Evolutionary conservation across 2,888 invertebrate species (phyloP).

Genomic region (Drosophila austrosaltans): DNA sequence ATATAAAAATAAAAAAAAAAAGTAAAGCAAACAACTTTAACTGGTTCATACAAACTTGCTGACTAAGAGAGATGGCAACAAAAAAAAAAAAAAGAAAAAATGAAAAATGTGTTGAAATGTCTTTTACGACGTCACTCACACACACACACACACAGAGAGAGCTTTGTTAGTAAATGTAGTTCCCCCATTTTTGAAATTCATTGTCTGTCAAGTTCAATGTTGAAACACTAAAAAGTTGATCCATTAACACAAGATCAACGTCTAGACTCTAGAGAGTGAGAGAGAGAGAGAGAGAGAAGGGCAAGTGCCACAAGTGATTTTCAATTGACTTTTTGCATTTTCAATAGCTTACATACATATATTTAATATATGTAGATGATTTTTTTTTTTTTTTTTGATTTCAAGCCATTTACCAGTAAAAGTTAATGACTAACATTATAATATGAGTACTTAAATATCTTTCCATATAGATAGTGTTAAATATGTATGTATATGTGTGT

Average conservation of each 20-base stretch:
- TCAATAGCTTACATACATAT: not conserved
- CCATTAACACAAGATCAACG: not conserved
- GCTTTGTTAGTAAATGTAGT: not conserved
- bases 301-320: constrained; percentile 7
- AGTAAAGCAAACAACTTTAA: constrained; percentile 31
- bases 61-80: constrained; percentile 1
- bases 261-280: not conserved
- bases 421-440: not conserved
- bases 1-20: constrained; percentile 16
- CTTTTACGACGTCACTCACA: constrained; percentile 4
- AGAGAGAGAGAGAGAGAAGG: not conserved
- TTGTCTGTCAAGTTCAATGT: constrained; percentile 8
- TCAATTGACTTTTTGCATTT: not conserved
- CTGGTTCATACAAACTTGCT: not conserved
- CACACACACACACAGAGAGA: not conserved
- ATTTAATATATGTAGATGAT: not conserved
- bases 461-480: not conserved
- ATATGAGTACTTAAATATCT: not conserved
- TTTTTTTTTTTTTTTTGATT: not conserved
- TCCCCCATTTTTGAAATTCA: not conserved
- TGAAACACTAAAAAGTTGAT: constrained; percentile 2
- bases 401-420: not conserved
- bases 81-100: not conserved
- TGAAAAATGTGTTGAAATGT: not conserved
- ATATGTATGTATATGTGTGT: not conserved